Base-by-base conservation (phyloP, 2,113 vertebrate species). In the Channa maculata region DNA sequence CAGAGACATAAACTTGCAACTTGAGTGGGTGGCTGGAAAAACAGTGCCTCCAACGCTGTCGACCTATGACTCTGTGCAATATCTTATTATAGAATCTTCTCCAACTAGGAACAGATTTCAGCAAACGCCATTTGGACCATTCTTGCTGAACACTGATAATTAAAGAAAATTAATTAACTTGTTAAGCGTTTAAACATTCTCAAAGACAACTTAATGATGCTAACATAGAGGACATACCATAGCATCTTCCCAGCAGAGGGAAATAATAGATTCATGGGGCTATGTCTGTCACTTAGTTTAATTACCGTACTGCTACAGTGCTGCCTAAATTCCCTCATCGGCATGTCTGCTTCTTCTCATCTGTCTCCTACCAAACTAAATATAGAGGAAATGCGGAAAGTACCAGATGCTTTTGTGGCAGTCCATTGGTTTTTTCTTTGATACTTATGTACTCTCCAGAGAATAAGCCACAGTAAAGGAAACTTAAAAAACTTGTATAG, bases 331-430 rank as follows among this genome's bases (percentile, higher is more conserved):
- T 85, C 86, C 88, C 90, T 82, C 79, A 80, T 50, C 36, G 24
- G 67, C 58, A 52, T 34, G 51, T 67, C 75, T 46, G 55, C 75
- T 71, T 37, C 74, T 59, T 74, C 75, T 86, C 82, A 75, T 80
- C 59, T 83, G 76, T 86, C 81, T 84, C 49, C 77, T 33, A 55
- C 51, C 48, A 65, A 64, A 89, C 82, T 83, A 85, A 86, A 89
- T 86, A 84, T 87, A 86, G 80, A 89, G 69, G 66, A 59, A 82
- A 89, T 67, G 61, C 66, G 51, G 67, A 77, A 44, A 38, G 73
- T 78, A 41, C 61, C 90, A 92, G 88, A 89, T 90, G 90, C 88
- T 86, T 52, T 10, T 64, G 83, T 68, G 53, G 85, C 83, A 83
- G 61, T 80, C 77, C 82, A 82, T 76, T 80, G 83, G 86, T 44